Evolutionary conservation across 2,888 invertebrate species (phyloP), one percentile per base, ranked within the genome.

Genomic region (Pteria penguin): DNA sequence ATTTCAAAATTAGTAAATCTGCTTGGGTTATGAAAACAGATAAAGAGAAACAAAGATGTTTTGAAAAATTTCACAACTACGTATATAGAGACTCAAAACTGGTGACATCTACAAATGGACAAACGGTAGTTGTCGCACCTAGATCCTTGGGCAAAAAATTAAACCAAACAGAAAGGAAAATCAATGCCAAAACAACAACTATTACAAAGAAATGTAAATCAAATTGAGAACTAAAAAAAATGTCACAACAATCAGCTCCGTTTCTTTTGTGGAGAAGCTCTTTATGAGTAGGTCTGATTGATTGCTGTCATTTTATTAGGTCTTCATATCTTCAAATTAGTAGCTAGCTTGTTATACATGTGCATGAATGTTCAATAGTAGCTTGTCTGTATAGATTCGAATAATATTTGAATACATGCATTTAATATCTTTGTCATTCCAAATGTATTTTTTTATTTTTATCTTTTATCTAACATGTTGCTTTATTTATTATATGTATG

Each of bases 1-100:
- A 72, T 18, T 67, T 67, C 4, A 4, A 2, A 4, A 11, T 67
- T 57, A n/a, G 29, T 2, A 54, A 31, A 32, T n/a, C 54, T 26
- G 55, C 33, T 8, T 72, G 62, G 72, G 63, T 26, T 4, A 33
- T 5, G n/a, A 63, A 72, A 24, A 36, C 45, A 36, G 45, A 36
- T 11, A 36, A 5, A 14, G 45, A 36, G 45, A 36, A 36, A 36
- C 14, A 5, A 14, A 36, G 14, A 36, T 5, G 8, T 14, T 36
- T 11, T 36, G 5, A 11, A 14, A 36, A 36, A 36, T 36, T 36
- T 36, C 5, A 14, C 5, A 36, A 36, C 14, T 36, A 11, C 14
- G 14, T 36, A 36, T 5, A 11, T 14, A 36, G 45, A 11, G 45
- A 36, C 14, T 14, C 45, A 36, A 36, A 36, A 11, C 14, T 36